Base-by-base conservation (phyloP, 2,888 invertebrate genomes). In the Folsomia candida region DNA sequence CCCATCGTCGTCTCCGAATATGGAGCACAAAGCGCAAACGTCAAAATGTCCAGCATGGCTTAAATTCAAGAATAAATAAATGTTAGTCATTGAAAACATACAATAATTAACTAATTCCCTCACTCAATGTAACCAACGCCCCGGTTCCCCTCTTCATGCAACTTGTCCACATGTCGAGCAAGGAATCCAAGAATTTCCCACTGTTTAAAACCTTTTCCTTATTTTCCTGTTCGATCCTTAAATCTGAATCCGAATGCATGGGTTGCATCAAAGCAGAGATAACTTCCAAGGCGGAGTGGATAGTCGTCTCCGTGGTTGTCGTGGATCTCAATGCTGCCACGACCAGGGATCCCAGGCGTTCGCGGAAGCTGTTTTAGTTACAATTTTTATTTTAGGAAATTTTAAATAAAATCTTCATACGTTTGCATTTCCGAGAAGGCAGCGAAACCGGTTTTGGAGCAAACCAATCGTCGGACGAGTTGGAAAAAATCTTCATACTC, bases 221-320 rank as follows among this genome's bases (percentile, higher is more conserved):
- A 85, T 99, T 99, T 37, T 97, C 86, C 84, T 99, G 99, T 82
- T 99, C 99, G 84, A 97, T 97, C 74, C 96, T 87, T 63, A 99
- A 86, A 84, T 99, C 98, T 80, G 95, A 97, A 83, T 97, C 94
- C 77, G 93, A 91, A 80, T 88, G 88, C 92, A 99, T 98, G 1
- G 99, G 99, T 86, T 97, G 97, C 94, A 99, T 94, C 27, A 99
- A 87, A 20, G 98, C 95, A 83, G 96, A 97, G 73, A 98, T 89
- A 85, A 97, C 96, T 85, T 99, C 98, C 68, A 99, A 88, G 2
- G 97, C 97, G 2, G 98, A 94, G 85, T 98, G 95, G 18, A 96
- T 92, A 28, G 97, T 91, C 9, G 94, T 95, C 77, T 91, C 88
- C 81, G 94, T 90, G 78, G 94, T 93, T 37, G 37, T 37, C 78